phyloP scores from a whole-genome alignment of 2,797 vertebrate species.

The Microctenopoma steveboyesi region DNA sequence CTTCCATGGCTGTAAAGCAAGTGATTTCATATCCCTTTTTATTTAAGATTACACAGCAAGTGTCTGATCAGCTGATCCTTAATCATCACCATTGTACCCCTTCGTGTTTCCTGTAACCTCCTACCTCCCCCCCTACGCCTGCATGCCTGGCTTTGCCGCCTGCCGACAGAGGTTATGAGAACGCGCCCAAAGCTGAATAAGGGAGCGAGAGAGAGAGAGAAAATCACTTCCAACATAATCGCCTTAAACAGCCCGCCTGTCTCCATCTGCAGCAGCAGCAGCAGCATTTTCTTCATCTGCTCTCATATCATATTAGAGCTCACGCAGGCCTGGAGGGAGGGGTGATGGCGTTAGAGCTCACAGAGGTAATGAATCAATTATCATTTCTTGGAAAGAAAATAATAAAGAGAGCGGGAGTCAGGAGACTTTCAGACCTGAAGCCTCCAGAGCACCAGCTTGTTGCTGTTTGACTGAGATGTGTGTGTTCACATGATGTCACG shows the following conservation, averaged over 20 bases:
- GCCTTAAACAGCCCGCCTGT: conserved; percentile 62
- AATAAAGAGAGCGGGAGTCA: background rate
- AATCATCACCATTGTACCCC: conserved; percentile 81
- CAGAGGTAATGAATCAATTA: conserved; percentile 65
- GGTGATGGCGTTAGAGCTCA: conserved; percentile 19
- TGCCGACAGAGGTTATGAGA: conserved; percentile 56
- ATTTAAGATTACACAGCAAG: conserved; percentile 84
- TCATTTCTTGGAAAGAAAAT: conserved; percentile 10
- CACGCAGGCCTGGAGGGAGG: conserved; percentile 3
- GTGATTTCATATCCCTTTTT: conserved; percentile 82
- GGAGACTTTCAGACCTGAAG: background rate
- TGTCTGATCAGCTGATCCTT: conserved; percentile 84
- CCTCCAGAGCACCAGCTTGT: conserved; percentile 14
- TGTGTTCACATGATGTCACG: background rate
- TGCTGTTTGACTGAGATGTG: background rate
- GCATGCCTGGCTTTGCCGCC: background rate
- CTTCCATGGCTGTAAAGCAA: conserved; percentile 81
- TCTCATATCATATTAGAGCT: conserved; percentile 51
- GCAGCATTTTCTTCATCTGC: conserved; percentile 52
- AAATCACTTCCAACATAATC: conserved; percentile 70
- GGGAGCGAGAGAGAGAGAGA: conserved; percentile 16
- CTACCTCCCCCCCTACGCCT: background rate
- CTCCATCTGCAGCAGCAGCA: conserved; percentile 46
- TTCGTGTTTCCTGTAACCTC: conserved; percentile 70
- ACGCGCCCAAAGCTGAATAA: conserved; percentile 31